These are phyloP conservation scores for Spheniscus mendiculus DNA, from an alignment of 2,113 vertebrate genomes.

Conservation along the genomic window DNA sequence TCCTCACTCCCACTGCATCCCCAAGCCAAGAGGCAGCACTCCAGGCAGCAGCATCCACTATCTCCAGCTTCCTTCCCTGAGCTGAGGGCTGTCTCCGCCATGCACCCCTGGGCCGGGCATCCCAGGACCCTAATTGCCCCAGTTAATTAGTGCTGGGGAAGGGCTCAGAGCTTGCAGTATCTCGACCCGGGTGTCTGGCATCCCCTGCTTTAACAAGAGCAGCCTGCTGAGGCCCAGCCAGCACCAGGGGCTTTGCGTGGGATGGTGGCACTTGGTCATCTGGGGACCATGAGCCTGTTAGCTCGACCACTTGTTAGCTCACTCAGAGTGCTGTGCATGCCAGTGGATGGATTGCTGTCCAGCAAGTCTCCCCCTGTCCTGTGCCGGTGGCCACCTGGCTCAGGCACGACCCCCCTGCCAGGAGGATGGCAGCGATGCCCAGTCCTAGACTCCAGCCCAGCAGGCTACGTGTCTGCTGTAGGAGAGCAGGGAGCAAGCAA, in stretches of 20 bases:
- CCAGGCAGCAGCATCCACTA: neutral
- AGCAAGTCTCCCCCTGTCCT: neutral
- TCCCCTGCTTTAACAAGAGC: neutral
- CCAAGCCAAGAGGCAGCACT: neutral
- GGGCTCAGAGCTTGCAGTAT: neutral
- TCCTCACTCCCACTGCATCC: neutral
- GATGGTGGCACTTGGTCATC: neutral
- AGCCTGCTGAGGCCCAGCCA: neutral
- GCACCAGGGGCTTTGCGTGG: neutral
- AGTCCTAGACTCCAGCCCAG: neutral
- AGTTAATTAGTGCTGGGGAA: neutral
- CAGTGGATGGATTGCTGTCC: fast-evolving
- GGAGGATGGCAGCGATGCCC: neutral
- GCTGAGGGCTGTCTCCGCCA: neutral
- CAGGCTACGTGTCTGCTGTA: neutral
- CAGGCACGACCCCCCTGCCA: neutral
- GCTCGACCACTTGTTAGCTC: fast-evolving
- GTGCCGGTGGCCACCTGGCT: neutral
- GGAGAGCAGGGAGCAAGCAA: neutral
- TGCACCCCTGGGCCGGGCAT: too few relatives aligned
- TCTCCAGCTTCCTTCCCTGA: neutral
- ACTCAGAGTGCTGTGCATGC: fast-evolving
- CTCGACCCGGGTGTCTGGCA: neutral
- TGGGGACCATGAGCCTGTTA: fast-evolving
- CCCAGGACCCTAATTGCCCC: neutral